Conservation (phyloP, 2,888 invertebrate species). For the Tenthredo livida region DNA sequence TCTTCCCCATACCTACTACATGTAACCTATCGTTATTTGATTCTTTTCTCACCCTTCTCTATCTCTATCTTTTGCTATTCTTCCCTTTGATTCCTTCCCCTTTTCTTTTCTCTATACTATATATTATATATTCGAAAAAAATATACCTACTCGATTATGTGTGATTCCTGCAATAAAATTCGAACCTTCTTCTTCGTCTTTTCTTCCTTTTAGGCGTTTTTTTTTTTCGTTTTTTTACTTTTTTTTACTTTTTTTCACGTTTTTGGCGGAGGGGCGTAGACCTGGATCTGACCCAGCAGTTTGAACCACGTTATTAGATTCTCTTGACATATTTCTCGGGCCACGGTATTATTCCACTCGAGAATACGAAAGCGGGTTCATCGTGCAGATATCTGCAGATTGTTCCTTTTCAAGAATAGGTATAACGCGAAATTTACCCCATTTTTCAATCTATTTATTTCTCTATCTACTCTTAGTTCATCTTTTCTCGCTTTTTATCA, state of each 20-base stretch:
- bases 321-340: constrained; percentile 32
- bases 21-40: constrained; percentile 8
- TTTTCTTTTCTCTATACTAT: neutral
- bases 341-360: constrained; percentile 26
- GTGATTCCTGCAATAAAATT: neutral
- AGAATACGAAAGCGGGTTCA: constrained; percentile 28
- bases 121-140: neutral
- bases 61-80: neutral
- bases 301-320: constrained; percentile 35
- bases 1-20: neutral
- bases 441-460: neutral
- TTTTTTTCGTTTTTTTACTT: neutral
- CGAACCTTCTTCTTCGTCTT: neutral
- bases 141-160: constrained; percentile 7
- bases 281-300: constrained; percentile 30
- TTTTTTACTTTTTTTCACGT: neutral
- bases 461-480: too few species aligned
- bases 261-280: neutral
- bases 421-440: neutral
- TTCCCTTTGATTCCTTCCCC: neutral
- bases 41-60: neutral
- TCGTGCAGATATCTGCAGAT: constrained; percentile 18
- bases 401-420: constrained; percentile 5
- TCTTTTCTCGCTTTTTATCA: too few species aligned
- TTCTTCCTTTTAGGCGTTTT: neutral